Evolutionary conservation across 2,888 invertebrate species (phyloP), one percentile per base, ranked within the genome.

Genomic region (Drosophila koepferae): DNA sequence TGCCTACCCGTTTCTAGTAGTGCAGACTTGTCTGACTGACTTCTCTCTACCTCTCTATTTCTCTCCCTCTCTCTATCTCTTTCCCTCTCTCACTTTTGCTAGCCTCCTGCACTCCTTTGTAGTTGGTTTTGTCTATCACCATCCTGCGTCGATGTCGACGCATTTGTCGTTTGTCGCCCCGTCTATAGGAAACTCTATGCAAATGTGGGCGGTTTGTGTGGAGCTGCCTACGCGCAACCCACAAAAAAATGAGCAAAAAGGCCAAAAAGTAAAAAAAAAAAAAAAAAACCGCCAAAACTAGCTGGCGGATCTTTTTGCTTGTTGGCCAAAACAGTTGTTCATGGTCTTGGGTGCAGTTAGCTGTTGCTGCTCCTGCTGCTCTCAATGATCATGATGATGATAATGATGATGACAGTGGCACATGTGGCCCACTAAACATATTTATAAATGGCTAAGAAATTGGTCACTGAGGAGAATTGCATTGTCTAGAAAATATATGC

Each of bases 131-230:
- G 59, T 80, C 65, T 56, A 51, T 69, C 54, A 76, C 67, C 71
- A 68, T 67, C 61, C 76, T 80, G 69, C 60, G 40, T 49, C 61
- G 75, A 61, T 58, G 79, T 82, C 53, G 81, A 77, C 75, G 79
- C 86, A 82, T 87, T 86, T 89, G 87, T 87, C 72, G 89, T 77
- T 89, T 89, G 85, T 85, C 85, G 85, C 89, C 85, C 69, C 71
- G 70, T 67, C 77, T 77, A 60, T 49, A 82, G 82, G 80, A 88
- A 86, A 81, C 86, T 74, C 80, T 76, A 81, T 80, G 90, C 80
- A 83, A 74, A 87, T 88, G 86, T 87, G 80, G 86, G 86, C 86
- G 86, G 77, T 61, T 80, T 38, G 40, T 79, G 60, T 71, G 64
- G 77, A 71, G 71, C 82, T 83, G 88, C 90, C 86, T 88, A 83